Percentiles rank a stretch among this genome's conserved stretches.
These are phyloP conservation scores for Sepiola atlantica DNA, from an alignment of 2,888 invertebrate genomes.

Conservation along the genomic window DNA sequence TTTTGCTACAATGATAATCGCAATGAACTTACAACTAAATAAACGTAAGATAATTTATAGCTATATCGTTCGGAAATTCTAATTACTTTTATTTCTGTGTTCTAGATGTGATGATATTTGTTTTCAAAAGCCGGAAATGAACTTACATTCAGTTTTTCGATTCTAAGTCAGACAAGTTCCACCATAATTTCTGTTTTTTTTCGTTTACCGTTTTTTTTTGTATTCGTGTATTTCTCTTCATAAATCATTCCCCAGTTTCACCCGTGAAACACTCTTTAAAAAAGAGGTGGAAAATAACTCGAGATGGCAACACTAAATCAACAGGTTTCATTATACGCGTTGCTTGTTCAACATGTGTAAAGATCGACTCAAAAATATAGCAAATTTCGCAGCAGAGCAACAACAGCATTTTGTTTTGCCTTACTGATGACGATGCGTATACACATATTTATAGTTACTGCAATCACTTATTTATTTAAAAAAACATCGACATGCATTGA, in stretches of 20 bases:
- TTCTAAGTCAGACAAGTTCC: background rate
- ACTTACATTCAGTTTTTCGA: background rate
- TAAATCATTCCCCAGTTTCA: background rate
- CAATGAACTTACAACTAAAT: no score
- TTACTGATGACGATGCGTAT: background rate
- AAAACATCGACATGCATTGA: no score
- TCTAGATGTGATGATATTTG: background rate
- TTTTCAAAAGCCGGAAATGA: background rate
- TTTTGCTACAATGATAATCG: no score
- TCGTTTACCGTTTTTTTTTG: background rate
- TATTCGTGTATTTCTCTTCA: background rate
- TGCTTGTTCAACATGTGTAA: background rate
- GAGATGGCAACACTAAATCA: background rate
- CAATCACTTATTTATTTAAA: background rate
- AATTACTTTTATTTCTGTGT: background rate
- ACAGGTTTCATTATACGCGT: background rate
- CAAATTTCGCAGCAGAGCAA: background rate
- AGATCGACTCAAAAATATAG: background rate
- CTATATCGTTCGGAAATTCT: background rate
- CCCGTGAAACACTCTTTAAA: background rate
- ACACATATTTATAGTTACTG: background rate
- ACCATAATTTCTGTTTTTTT: background rate
- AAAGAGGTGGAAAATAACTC: background rate
- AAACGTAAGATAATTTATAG: background rate
- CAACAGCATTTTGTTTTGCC: background rate